Conservation (phyloP, 2,888 invertebrate species). For the Acrobeloides nanus region DNA sequence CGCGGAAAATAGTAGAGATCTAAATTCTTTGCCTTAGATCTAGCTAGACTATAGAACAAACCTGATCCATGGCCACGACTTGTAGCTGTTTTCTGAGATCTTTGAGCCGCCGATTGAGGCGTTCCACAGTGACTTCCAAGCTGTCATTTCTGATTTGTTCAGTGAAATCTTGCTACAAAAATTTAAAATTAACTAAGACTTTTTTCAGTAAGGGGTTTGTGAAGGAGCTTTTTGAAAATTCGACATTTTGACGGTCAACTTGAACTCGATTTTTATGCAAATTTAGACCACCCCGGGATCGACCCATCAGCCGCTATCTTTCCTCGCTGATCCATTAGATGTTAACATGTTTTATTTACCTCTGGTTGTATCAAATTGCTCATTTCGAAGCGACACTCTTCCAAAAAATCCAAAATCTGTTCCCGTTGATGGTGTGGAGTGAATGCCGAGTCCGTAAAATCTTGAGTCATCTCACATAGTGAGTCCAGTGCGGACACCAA, state of each 20-base stretch:
- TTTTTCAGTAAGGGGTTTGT: too few species aligned
- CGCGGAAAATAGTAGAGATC: conserved; percentile 56
- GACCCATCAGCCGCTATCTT: conserved; percentile 29
- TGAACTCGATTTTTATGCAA: too few species aligned
- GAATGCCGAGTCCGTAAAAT: conserved; percentile 98
- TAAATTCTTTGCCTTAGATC: conserved; percentile 16
- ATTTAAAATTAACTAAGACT: background rate
- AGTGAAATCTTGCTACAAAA: conserved; percentile 17
- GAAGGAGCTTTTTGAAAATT: too few species aligned
- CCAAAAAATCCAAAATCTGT: conserved; percentile 77
- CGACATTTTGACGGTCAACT: too few species aligned
- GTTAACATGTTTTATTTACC: conserved; percentile 17
- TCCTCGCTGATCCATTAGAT: conserved; percentile 3
- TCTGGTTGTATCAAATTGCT: conserved; percentile 71
- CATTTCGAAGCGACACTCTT: conserved; percentile 81
- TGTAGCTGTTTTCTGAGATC: conserved; percentile 55
- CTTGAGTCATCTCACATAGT: conserved; percentile 81
- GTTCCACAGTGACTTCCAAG: conserved; percentile 51
- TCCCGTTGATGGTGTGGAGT: conserved; percentile 93
- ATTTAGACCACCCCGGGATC: conserved; percentile 11
- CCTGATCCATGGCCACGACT: conserved; percentile 59
- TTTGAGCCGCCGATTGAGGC: conserved; percentile 46
- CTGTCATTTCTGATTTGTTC: conserved; percentile 20
- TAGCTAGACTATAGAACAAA: conserved; percentile 27
- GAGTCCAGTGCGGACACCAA: conserved; percentile 78